Base-by-base conservation (phyloP, 2,113 vertebrate species). In the Pogonocichla stellata region DNA sequence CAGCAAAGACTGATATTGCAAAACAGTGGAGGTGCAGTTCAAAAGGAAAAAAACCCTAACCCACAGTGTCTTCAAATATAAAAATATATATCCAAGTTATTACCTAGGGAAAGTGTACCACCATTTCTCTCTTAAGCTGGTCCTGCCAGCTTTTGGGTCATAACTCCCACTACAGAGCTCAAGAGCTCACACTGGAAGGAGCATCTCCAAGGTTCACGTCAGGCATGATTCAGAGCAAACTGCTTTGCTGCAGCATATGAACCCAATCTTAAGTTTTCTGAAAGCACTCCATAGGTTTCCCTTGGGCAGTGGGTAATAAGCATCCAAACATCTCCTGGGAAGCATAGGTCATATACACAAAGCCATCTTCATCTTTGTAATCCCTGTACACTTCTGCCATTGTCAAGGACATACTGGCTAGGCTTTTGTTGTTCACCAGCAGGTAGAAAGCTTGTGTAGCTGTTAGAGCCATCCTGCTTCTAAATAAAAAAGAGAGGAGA, bases 301-400 rank as follows among this genome's bases (percentile, higher is more conserved):
- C 72, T 57, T 73, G 48, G 22, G 31, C 74, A 85, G 48, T 7
- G 4, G 69, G 51, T 60, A 71, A 67, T 40, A 61, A 33, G 62
- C 69, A 96, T 67, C 99, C 99, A 80, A 99, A 99, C 98, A 99
- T 99, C 96, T 99, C 99, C 88, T 99, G 99, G 15, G 99, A 99
- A 57, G 99, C 98, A 61, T 99, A 99, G 7, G 98, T 99, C 98
- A 99, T 98, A 80, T 99, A 99, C 29, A 99, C 98, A 96, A 99
- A 99, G 61, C 99, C 99, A 86, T 99, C 99, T 92, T 99, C 98
- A 51, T 99, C 99, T 97, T 97, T 98, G 95, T 99, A 98, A 91
- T 99, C 98, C 60, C 96, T 98, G 96, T 99, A 99, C 31, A 99
- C 97, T 97, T 99, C 98, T 10, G 98, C 98, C 98, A 99, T 98